Evolutionary conservation across 2,797 vertebrate genomes (phyloP).

Genomic region (Lepidocolaptes lacrymiger): DNA sequence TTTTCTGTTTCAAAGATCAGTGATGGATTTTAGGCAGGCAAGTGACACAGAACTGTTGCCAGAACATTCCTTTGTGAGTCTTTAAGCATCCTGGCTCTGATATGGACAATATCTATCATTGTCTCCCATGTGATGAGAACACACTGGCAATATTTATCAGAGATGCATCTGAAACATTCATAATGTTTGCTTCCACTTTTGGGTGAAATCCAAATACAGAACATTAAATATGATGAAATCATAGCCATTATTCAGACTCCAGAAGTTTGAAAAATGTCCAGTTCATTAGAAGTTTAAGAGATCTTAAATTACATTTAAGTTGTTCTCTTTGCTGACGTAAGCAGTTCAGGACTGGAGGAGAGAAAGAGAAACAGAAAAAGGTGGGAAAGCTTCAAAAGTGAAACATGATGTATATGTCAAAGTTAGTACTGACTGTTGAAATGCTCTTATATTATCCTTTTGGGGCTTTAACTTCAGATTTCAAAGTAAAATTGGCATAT

Average conservation of each 20-base stretch:
- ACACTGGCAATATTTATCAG: not conserved
- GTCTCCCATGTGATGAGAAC: not conserved
- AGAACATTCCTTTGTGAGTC: not conserved
- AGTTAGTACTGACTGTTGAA: not conserved
- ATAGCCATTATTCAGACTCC: not conserved
- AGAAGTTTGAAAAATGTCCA: not conserved
- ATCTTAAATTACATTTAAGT: not conserved
- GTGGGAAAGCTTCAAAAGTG: not conserved
- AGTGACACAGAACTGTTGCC: not conserved
- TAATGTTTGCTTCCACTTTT: not conserved
- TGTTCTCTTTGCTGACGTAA: not conserved
- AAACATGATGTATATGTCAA: not conserved
- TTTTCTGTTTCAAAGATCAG: not conserved
- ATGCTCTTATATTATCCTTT: not conserved
- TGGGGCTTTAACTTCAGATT: constrained; percentile 1
- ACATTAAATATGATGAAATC: not conserved
- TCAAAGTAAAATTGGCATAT: not conserved
- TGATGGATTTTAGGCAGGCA: not conserved
- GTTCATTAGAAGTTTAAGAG: not conserved
- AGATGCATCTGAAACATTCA: not conserved
- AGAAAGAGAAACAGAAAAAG: not conserved
- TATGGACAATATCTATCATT: not conserved
- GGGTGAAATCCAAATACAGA: not conserved
- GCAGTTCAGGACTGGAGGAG: not conserved
- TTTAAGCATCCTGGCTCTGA: not conserved